Base-by-base conservation (phyloP, 2,888 invertebrate species). In the Ormyrus thymus region DNA sequence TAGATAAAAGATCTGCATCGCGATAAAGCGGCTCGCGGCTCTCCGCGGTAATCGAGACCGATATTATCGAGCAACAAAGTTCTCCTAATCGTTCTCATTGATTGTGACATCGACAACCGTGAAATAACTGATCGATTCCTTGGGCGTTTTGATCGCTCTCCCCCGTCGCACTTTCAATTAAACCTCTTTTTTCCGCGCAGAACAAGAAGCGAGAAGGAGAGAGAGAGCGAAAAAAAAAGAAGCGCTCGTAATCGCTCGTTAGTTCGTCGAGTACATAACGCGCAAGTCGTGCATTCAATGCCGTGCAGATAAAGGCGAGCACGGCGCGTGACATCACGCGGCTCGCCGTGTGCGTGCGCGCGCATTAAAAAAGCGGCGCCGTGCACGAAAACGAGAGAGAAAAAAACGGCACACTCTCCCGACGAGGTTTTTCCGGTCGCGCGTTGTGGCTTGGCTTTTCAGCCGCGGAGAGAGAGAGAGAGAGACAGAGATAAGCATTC, bases 401-500 rank as follows among this genome's bases (percentile, higher is more conserved):
- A 46, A 68, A 55, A 55, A 68, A 43, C 66, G 56, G 69, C 45
- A 69, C 58, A 9, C 13, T 13, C 29, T 29, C 29, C 10, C 48
- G 64, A 65, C 73, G 76, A 69, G 65, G 77, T 73, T 82, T 78
- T 79, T 80, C 79, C 77, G 83, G 77, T 76, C 76, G 81, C 79
- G 82, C 83, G 84, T 83, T 83, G 84, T 82, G 83, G 84, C 29
- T 29, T 29, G 29, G 29, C 81, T 86, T 84, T 84, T 86, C 82
- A 83, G 84, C 29, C 43, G 61, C 11, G 10, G 2, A 29, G 51
- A 46, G 56, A 43, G 56, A 13, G 53, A 46, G 53, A n/a, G 7
- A 65, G 43, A 62, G 11, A 56, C 11, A 64, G 61, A 85, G 86
- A 87, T 86, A 86, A 87, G 86, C 85, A 85, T 87, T 85, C 86